phyloP scores from a whole-genome alignment of 2,113 vertebrate species.

The Nerophis lumbriciformis region DNA sequence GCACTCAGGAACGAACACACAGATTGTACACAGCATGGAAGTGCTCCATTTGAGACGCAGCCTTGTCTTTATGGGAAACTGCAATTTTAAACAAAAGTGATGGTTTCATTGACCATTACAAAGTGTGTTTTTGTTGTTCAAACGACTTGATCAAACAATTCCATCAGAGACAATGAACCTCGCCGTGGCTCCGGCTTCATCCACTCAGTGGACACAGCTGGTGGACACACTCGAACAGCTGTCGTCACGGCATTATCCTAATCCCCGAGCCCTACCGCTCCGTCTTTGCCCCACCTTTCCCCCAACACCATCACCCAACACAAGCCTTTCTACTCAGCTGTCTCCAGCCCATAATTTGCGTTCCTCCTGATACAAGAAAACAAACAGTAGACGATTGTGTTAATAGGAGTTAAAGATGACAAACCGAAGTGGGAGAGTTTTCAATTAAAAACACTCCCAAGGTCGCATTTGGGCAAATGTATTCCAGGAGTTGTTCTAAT shows the following conservation, averaged over 20 bases:
- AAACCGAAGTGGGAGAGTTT: conserved; percentile 13
- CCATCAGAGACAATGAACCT: conserved; percentile 33
- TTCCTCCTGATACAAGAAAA: conserved; percentile 1
- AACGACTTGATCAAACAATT: not conserved
- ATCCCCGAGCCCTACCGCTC: conserved; percentile 34
- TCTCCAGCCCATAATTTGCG: not conserved
- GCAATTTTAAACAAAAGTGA: too few species aligned
- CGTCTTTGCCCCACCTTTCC: conserved; percentile 1
- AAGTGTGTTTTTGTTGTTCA: not conserved
- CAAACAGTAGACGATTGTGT: conserved; percentile 26
- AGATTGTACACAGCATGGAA: too few species aligned
- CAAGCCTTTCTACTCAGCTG: not conserved
- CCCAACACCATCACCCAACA: not conserved
- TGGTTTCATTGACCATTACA: too few species aligned
- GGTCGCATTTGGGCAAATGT: conserved; percentile 41
- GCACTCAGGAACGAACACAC: too few species aligned
- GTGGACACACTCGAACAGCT: conserved; percentile 63
- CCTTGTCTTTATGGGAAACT: too few species aligned
- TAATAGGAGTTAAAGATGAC: conserved; percentile 45
- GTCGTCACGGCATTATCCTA: conserved; percentile 59
- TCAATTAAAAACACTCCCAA: conserved; percentile 46
- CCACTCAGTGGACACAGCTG: conserved; percentile 68
- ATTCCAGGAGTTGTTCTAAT: conserved; percentile 43
- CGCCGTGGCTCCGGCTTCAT: conserved; percentile 41
- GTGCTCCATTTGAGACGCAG: too few species aligned